phyloP scores from a whole-genome alignment of 2,113 vertebrate genomes.

The Seriola quinqueradiata region DNA sequence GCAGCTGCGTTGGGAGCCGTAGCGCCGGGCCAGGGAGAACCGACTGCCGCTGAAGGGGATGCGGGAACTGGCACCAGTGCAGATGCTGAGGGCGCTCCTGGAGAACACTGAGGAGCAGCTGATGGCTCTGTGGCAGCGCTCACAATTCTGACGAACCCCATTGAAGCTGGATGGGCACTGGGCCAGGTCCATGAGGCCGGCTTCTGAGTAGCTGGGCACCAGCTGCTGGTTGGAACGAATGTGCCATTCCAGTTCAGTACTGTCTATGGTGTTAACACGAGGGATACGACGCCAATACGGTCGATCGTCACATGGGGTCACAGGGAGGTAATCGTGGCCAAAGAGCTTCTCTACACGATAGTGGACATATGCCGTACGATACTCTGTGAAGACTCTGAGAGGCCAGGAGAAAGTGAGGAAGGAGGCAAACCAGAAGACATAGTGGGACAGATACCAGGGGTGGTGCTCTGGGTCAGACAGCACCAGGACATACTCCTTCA shows the following conservation, averaged over 20 bases:
- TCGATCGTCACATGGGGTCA: slow-evolving; percentile 91
- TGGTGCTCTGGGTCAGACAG: slow-evolving; percentile 91
- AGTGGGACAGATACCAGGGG: slow-evolving; percentile 95
- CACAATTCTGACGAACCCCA: slow-evolving; percentile 91
- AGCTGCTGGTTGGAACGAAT: slow-evolving; percentile 97
- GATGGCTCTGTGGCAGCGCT: slow-evolving; percentile 93
- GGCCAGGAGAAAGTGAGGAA: slow-evolving; percentile 96
- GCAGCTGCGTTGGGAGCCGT: slow-evolving; percentile 93
- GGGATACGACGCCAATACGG: slow-evolving; percentile 93
- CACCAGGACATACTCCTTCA: slow-evolving; percentile 96
- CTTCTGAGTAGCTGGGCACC: slow-evolving; percentile 97
- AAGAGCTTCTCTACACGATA: slow-evolving; percentile 98
- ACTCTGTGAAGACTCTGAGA: slow-evolving; percentile 93
- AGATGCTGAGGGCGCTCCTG: slow-evolving; percentile 95
- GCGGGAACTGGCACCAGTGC: slow-evolving; percentile 89
- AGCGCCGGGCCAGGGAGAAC: slow-evolving; percentile 92
- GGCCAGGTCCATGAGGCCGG: slow-evolving; percentile 94
- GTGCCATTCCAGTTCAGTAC: slow-evolving; percentile 97
- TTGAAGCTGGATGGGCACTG: slow-evolving; percentile 86
- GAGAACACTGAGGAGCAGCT: slow-evolving; percentile 98
- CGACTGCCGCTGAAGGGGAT: slow-evolving; percentile 92
- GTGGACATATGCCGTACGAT: slow-evolving; percentile 93
- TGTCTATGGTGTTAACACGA: slow-evolving; percentile 96
- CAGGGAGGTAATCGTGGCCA: slow-evolving; percentile 91
- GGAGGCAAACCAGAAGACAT: slow-evolving; percentile 94